Evolutionary conservation across 2,888 invertebrate species (phyloP).

Genomic region (Gandaritis pyraliata): DNA sequence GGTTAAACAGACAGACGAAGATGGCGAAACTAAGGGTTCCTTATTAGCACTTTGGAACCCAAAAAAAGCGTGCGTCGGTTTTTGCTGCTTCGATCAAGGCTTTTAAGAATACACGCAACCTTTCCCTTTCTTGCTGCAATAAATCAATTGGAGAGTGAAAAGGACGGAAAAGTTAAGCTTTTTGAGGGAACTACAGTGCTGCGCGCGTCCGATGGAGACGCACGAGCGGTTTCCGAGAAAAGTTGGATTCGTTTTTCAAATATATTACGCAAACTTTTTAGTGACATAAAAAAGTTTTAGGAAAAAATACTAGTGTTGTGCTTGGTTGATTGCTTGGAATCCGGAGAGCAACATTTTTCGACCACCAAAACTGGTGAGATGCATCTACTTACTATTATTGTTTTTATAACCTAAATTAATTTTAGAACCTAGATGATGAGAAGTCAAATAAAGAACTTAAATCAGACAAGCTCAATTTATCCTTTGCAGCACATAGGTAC

Average conservation of each 20-base stretch:
- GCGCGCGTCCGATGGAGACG: slow-evolving; percentile 58
- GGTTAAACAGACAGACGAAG: too few relatives aligned
- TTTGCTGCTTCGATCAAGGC: slow-evolving; percentile 45
- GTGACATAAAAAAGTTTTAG: neutral
- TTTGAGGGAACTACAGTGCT: slow-evolving; percentile 45
- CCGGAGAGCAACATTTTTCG: neutral
- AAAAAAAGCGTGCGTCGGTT: slow-evolving; percentile 42
- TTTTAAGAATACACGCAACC: slow-evolving; percentile 44
- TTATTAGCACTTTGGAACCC: neutral
- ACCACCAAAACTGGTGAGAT: neutral
- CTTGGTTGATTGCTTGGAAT: slow-evolving; percentile 1
- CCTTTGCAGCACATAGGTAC: too few relatives aligned
- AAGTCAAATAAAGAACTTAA: too few relatives aligned
- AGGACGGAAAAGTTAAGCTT: slow-evolving; percentile 47
- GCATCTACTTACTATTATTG: neutral
- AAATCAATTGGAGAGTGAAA: slow-evolving; percentile 36
- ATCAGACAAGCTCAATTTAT: too few relatives aligned
- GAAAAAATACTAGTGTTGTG: slow-evolving; percentile 16
- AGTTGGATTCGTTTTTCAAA: slow-evolving; percentile 25
- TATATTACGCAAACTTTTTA: slow-evolving; percentile 15
- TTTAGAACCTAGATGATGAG: too few relatives aligned
- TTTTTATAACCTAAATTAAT: neutral
- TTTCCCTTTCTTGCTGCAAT: slow-evolving; percentile 43
- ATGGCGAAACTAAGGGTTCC: too few relatives aligned
- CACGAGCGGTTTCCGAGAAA: slow-evolving; percentile 55